A percentile compares a stretch with the other conserved stretches of the same genome.
phyloP scores from a whole-genome alignment of 2,113 vertebrate genomes.

The Echinops telfairi region DNA sequence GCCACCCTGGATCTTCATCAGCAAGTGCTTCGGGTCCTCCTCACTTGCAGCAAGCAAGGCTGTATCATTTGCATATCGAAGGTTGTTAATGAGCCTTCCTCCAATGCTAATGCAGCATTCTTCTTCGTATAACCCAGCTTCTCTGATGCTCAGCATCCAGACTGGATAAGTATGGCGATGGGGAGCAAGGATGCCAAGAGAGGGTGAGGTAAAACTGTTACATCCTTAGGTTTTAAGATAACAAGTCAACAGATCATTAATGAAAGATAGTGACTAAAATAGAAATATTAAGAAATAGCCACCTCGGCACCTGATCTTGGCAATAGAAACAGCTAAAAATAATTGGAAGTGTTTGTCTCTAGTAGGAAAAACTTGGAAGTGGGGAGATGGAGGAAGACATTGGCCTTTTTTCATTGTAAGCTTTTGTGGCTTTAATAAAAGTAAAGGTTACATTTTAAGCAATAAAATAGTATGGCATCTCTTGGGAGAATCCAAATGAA shows the following conservation, averaged over 20 bases:
- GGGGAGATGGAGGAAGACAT: not conserved
- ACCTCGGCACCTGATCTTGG: not conserved
- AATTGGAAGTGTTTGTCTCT: not conserved
- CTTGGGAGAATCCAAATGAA: not conserved
- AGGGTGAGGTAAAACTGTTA: not conserved
- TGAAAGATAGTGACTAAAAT: not conserved
- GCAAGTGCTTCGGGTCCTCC: too few species aligned
- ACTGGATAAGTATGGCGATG: too few species aligned
- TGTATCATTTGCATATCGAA: too few species aligned
- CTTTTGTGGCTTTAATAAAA: slow-evolving; percentile 32
- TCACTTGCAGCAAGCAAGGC: too few species aligned
- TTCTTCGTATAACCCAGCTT: too few species aligned
- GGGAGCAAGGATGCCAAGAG: not conserved
- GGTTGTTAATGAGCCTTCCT: too few species aligned
- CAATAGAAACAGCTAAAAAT: slow-evolving; percentile 38
- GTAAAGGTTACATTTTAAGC: not conserved
- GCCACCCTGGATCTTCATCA: too few species aligned
- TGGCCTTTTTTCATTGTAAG: not conserved
- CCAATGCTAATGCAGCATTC: too few species aligned
- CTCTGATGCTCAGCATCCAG: too few species aligned
- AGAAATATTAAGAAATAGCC: not conserved
- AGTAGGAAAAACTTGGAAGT: not conserved
- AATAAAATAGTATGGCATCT: slow-evolving; percentile 16
- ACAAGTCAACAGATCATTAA: not conserved
- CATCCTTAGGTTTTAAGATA: not conserved